phyloP scores from a whole-genome alignment of 2,888 invertebrate species.

The Mesochorus sp. region DNA sequence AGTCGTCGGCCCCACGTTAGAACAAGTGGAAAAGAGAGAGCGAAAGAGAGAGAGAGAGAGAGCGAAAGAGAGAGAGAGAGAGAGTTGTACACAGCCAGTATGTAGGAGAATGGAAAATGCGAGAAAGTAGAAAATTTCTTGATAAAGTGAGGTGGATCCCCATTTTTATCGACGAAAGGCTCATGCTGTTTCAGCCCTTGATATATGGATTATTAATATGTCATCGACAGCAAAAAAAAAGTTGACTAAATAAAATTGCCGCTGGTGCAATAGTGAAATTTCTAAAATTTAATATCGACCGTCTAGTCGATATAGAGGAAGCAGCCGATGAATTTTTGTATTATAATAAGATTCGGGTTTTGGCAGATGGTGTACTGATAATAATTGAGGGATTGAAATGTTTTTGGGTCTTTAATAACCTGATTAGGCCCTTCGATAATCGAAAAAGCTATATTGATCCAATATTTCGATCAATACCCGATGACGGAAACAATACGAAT shows the following conservation, averaged over 20 bases:
- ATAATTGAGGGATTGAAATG: not conserved
- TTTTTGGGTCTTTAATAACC: not conserved
- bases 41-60: slow-evolving; percentile 31
- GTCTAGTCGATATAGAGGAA: no score
- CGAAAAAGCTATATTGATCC: not conserved
- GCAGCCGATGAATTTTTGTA: no score
- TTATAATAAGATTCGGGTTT: no score
- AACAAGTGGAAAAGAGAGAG: slow-evolving; percentile 31
- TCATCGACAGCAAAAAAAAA: no score
- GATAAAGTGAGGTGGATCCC: slow-evolving; percentile 23
- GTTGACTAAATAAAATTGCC: no score
- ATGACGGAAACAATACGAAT: slow-evolving; percentile 31
- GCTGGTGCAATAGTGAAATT: no score
- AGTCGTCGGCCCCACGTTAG: slow-evolving; percentile 49
- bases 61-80: slow-evolving; percentile 16
- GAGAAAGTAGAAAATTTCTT: not conserved
- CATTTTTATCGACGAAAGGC: not conserved
- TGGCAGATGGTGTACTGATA: no score
- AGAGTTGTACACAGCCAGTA: not conserved
- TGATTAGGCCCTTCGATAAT: not conserved
- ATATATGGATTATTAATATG: not conserved
- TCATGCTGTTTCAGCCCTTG: not conserved
- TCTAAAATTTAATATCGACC: not conserved
- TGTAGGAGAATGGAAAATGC: not conserved
- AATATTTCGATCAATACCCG: not conserved